phyloP scores from a whole-genome alignment of 2,888 invertebrate species.

The Dorcus parallelipipedus region DNA sequence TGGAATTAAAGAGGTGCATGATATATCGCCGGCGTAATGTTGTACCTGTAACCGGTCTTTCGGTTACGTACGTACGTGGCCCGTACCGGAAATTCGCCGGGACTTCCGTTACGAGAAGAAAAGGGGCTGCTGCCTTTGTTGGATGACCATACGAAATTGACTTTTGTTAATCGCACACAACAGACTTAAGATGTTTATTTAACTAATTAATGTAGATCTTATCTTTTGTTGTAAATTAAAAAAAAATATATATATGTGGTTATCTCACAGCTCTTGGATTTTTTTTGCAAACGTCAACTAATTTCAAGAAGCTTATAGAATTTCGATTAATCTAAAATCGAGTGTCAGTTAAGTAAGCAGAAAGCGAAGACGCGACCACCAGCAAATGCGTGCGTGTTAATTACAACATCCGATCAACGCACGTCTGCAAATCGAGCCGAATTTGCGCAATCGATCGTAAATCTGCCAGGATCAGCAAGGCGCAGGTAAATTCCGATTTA shows the following conservation, averaged over 20 bases:
- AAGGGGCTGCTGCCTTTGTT: background rate
- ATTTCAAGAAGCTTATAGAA: no score
- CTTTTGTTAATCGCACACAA: conserved; percentile 9
- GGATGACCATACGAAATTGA: conserved; percentile 18
- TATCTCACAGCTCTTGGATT: no score
- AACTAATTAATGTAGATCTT: no score
- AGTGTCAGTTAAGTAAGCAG: no score
- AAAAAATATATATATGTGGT: no score
- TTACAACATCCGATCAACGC: conserved; percentile 31
- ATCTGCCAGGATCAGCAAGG: conserved; percentile 25
- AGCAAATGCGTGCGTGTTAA: conserved; percentile 29
- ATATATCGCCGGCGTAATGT: background rate
- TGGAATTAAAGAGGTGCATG: no score
- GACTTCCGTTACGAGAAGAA: conserved; percentile 28
- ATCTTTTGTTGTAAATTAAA: no score
- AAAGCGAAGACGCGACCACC: background rate
- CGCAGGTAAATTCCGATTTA: conserved; percentile 24
- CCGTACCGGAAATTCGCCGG: conserved; percentile 28
- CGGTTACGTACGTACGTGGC: conserved; percentile 2
- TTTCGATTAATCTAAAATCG: no score
- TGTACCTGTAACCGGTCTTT: conserved; percentile 30
- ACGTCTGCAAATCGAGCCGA: conserved; percentile 27
- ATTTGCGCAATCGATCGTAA: conserved; percentile 24
- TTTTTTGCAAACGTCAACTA: no score
- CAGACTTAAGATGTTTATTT: no score